Conservation (phyloP, 2,888 invertebrate species). For the Hirtodrosophila confusa region DNA sequence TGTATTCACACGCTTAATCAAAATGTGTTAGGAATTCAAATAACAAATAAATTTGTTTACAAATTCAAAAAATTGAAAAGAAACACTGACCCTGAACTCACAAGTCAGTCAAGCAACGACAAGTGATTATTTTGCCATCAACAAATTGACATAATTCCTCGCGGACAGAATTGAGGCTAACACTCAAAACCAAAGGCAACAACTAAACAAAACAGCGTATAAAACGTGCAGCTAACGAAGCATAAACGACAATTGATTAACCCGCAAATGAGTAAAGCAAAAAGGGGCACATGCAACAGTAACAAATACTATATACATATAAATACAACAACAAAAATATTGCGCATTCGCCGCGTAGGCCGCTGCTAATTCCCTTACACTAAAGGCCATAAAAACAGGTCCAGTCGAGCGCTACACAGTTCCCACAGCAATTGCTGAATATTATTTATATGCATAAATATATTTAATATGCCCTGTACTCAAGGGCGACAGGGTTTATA, state of each 20-base stretch:
- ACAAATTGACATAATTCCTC: slow-evolving; percentile 64
- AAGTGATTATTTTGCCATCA: slow-evolving; percentile 55
- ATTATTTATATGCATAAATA: neutral
- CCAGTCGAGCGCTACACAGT: neutral
- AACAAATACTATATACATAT: neutral
- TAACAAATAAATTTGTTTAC: slow-evolving; percentile 12
- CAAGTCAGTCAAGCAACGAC: slow-evolving; percentile 33
- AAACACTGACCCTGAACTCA: slow-evolving; percentile 65
- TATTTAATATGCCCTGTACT: neutral
- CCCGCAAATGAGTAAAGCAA: slow-evolving; percentile 36
- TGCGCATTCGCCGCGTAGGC: slow-evolving; percentile 55
- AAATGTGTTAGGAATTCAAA: slow-evolving; percentile 3
- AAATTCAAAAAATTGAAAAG: neutral
- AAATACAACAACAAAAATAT: slow-evolving; percentile 31
- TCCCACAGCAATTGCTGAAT: slow-evolving; percentile 36
- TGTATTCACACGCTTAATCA: neutral
- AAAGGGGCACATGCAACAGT: slow-evolving; percentile 36
- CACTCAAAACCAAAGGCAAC: slow-evolving; percentile 30
- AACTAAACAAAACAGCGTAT: slow-evolving; percentile 19
- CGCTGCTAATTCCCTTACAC: slow-evolving; percentile 26
- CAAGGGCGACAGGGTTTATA: no score
- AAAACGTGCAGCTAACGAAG: slow-evolving; percentile 70
- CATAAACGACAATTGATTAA: slow-evolving; percentile 70
- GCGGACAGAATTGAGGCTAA: slow-evolving; percentile 39
- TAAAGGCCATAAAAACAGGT: slow-evolving; percentile 17